These are phyloP conservation scores for Sminthurides aquaticus DNA, from an alignment of 2,888 invertebrate species.

Conservation along the genomic window DNA sequence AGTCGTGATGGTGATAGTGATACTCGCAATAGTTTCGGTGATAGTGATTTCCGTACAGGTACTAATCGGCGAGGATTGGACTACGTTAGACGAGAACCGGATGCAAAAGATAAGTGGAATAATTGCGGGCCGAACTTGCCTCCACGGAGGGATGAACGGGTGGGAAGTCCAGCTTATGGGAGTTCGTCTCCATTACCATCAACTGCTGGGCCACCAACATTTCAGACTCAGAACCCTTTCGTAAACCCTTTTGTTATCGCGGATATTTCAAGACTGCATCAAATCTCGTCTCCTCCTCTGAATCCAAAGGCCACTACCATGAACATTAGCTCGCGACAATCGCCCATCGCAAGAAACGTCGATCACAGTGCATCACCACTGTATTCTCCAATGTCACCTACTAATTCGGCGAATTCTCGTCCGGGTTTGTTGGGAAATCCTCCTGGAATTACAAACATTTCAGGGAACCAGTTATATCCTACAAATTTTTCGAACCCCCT, in stretches of 20 bases:
- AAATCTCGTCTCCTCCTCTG: too few relatives aligned
- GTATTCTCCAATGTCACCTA: neutral
- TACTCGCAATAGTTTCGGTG: slow-evolving; percentile 9
- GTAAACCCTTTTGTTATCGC: neutral
- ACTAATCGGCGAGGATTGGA: neutral
- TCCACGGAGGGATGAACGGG: neutral
- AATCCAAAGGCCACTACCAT: too few relatives aligned
- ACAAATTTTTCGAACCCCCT: slow-evolving; percentile 4
- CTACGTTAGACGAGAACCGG: neutral
- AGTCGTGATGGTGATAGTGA: neutral
- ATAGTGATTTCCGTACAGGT: slow-evolving; percentile 4
- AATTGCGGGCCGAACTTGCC: neutral
- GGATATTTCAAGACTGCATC: neutral
- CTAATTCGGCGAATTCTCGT: neutral
- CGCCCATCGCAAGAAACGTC: too few relatives aligned
- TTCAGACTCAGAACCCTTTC: neutral
- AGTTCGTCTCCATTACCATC: neutral
- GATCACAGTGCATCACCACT: neutral
- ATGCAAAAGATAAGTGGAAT: neutral
- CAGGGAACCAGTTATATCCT: neutral
- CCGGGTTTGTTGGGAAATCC: neutral
- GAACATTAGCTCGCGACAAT: too few relatives aligned
- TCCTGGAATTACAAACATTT: neutral
- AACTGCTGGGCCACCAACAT: too few relatives aligned
- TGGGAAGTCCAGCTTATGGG: neutral